Conservation (phyloP, 1,140 invertebrate species). For the Stenopsyche tienmushanensis region DNA sequence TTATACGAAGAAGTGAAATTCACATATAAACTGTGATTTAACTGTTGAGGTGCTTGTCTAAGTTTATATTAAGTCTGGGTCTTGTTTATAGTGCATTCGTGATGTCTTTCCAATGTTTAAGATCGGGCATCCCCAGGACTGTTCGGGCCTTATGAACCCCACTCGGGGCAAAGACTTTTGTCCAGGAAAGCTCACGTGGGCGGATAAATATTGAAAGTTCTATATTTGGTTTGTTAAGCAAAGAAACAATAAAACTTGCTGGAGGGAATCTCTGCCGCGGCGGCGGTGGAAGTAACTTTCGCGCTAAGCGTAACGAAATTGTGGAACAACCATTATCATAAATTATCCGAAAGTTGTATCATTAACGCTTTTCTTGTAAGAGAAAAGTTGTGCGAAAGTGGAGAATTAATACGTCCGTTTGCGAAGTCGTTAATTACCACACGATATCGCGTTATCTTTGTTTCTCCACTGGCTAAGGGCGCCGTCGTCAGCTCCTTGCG, state of each 20-base stretch:
- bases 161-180: no score
- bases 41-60: no score
- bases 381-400: conserved; percentile 29
- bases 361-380: conserved; percentile 31
- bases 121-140: no score
- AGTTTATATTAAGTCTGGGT: no score
- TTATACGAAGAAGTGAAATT: no score
- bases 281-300: conserved; percentile 16
- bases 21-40: no score
- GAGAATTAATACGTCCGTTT: conserved; percentile 34
- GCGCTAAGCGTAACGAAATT: conserved; percentile 25
- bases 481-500: not conserved
- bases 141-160: no score
- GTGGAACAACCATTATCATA: conserved; percentile 33
- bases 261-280: not conserved
- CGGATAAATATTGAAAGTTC: not conserved
- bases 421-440: conserved; percentile 23
- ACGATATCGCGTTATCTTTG: conserved; percentile 20
- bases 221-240: not conserved
- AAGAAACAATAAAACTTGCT: not conserved
- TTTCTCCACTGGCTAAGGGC: not conserved
- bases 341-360: conserved; percentile 36
- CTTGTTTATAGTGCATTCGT: no score
- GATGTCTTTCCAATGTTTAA: no score
- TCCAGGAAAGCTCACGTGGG: no score